Base-by-base conservation (phyloP, 2,113 vertebrate species). In the Connochaetes taurinus region DNA sequence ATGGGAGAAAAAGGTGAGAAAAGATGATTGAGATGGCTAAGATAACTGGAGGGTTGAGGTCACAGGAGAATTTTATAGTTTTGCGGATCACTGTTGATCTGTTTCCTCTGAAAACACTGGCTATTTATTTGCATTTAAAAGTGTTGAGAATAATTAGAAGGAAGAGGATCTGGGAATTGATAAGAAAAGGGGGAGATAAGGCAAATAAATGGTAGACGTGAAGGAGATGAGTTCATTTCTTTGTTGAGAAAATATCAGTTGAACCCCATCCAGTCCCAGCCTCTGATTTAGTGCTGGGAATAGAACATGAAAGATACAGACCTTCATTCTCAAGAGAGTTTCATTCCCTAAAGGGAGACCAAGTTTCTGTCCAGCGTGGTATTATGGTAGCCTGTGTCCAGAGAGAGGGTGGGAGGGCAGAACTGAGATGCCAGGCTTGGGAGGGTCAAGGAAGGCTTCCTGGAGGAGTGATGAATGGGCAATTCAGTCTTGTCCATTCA, bases 51-150 rank as follows among this genome's bases (percentile, higher is more conserved):
- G 13, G 50, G 60, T 6, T 3, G 52, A 40, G 45, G 12, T 15
- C 60, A 2, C 2, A 0, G 2, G 50, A 40, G 36, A 31, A 3
- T 33, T 52, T 45, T 17, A 43, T 15, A 2, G 17, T 17, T 8
- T 33, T 23, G 9, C 15, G 12, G 74, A 19, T 33, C 86, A 4
- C 1, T 1, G 2, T 23, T 23, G 58, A 21, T n/a, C 5, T 7
- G 21, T 8, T 78, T 57, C 40, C 78, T 57, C 36, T 25, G 25
- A 31, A 6, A 89, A 85, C 17, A 8, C 81, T 25, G n/a, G 27
- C 7, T 6, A 7, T 47, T 7, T 6, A 9, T 47, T 19, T 62
- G n/a, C 23, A 19, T 45, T 50, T 36, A 9, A 27, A 60, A 74
- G 52, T 74, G 45, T 43, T 45, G 64, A 55, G 57, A n/a, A 19